These are phyloP conservation scores for Bibio marci DNA, from an alignment of 2,888 invertebrate species.

Conservation along the genomic window DNA sequence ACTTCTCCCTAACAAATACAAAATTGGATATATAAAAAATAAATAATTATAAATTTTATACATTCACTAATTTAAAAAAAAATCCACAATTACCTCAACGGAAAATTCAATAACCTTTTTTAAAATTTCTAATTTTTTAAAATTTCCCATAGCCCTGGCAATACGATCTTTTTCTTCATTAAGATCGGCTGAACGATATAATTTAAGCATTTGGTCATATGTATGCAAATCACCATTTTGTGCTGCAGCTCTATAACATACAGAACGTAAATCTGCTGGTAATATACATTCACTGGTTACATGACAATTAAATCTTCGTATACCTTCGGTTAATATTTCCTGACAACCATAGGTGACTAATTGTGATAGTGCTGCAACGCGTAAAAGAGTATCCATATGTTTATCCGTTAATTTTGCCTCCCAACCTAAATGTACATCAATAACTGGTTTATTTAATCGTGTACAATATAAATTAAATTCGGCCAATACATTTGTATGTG, in stretches of 20 bases:
- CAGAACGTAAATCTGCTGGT: conserved; percentile 72
- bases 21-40: neutral
- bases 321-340: conserved; percentile 61
- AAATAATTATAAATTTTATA: neutral
- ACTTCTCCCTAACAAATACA: conserved; percentile 55
- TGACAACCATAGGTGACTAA: conserved; percentile 69
- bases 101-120: conserved; percentile 63
- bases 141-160: conserved; percentile 65
- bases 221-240: conserved; percentile 48
- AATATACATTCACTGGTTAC: conserved; percentile 38
- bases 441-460: conserved; percentile 53
- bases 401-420: conserved; percentile 65
- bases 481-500: conserved; percentile 59
- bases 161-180: conserved; percentile 91
- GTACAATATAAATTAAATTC: conserved; percentile 59
- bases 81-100: conserved; percentile 42
- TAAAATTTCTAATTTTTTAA: conserved; percentile 51
- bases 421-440: conserved; percentile 60
- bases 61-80: conserved; percentile 1
- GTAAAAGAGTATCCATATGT: conserved; percentile 68
- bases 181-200: conserved; percentile 71
- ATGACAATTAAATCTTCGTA: conserved; percentile 49
- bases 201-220: conserved; percentile 58
- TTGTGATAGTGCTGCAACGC: conserved; percentile 67
- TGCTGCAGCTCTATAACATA: conserved; percentile 75